phyloP scores from a whole-genome alignment of 1,140 invertebrate species.

The Medauroidea extradentata region DNA sequence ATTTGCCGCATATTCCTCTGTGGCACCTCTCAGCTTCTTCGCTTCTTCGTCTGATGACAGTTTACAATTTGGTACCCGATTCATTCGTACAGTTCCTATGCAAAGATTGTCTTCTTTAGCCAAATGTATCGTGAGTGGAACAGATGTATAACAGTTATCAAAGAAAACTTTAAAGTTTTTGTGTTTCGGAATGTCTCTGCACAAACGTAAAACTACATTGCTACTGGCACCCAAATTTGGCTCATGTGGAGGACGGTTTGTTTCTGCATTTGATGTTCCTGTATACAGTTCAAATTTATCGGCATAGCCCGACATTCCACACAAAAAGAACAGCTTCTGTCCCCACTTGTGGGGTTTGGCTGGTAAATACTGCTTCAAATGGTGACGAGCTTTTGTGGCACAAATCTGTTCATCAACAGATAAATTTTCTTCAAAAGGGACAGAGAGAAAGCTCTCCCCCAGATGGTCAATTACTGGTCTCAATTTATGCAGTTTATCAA shows the following conservation, averaged over 20 bases:
- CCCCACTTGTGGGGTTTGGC: conserved; percentile 37
- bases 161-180: conserved; percentile 30
- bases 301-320: conserved; percentile 23
- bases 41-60: neutral
- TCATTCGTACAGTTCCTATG: conserved; percentile 26
- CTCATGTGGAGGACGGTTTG: conserved; percentile 3
- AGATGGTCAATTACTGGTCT: conserved; percentile 36
- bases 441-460: conserved; percentile 35
- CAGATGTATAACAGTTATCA: conserved; percentile 37
- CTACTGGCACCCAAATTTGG: conserved; percentile 25
- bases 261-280: conserved; percentile 9
- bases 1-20: neutral
- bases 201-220: conserved; percentile 25
- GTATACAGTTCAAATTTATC: conserved; percentile 34
- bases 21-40: neutral
- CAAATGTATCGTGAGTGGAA: conserved; percentile 24
- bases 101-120: conserved; percentile 27
- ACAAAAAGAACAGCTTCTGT: conserved; percentile 32
- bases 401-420: conserved; percentile 38
- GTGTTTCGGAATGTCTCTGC: conserved; percentile 10
- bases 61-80: conserved; percentile 21
- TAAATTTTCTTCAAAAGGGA: conserved; percentile 33
- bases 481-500: conserved; percentile 34
- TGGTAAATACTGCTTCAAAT: conserved; percentile 34
- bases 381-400: conserved; percentile 30